Conservation (phyloP, 1,140 invertebrate species). For the Papilio helenus region DNA sequence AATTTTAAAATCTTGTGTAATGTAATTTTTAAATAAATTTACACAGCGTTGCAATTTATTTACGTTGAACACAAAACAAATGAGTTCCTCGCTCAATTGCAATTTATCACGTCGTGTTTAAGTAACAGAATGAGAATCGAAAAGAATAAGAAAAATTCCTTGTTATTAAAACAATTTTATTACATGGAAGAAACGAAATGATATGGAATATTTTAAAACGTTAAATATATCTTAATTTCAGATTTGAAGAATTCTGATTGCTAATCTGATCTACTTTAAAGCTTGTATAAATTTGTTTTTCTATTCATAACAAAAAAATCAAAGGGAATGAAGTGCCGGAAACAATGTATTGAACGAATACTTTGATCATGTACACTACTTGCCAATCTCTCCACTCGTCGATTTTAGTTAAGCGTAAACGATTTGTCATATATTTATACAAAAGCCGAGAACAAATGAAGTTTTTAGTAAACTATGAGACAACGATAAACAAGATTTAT, state of each 20-base stretch:
- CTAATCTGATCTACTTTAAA: not conserved
- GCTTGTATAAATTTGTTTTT: not conserved
- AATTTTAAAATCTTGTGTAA: slow-evolving; percentile 7
- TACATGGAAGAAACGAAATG: not conserved
- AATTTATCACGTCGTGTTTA: slow-evolving; percentile 5
- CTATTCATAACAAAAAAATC: not conserved
- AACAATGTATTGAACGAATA: slow-evolving; percentile 3
- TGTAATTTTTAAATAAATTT: slow-evolving; percentile 12
- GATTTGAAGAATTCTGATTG: not conserved
- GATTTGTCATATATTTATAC: not conserved
- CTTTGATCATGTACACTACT: not conserved
- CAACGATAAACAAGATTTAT: not conserved
- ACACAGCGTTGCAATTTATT: slow-evolving; percentile 10
- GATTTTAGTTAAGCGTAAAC: not conserved
- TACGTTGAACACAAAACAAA: slow-evolving; percentile 13
- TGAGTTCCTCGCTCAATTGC: not conserved
- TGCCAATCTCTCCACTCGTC: not conserved
- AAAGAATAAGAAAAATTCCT: not conserved
- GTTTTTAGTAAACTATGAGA: not conserved
- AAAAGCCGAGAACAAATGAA: not conserved
- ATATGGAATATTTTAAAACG: not conserved
- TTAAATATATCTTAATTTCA: not conserved
- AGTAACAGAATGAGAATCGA: not conserved
- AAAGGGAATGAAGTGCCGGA: not conserved
- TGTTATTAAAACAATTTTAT: not conserved